Percentiles rank a stretch among this genome's conserved stretches.
Conservation (phyloP, 2,797 vertebrate species). For the Petrocephalus schoutedeni region DNA sequence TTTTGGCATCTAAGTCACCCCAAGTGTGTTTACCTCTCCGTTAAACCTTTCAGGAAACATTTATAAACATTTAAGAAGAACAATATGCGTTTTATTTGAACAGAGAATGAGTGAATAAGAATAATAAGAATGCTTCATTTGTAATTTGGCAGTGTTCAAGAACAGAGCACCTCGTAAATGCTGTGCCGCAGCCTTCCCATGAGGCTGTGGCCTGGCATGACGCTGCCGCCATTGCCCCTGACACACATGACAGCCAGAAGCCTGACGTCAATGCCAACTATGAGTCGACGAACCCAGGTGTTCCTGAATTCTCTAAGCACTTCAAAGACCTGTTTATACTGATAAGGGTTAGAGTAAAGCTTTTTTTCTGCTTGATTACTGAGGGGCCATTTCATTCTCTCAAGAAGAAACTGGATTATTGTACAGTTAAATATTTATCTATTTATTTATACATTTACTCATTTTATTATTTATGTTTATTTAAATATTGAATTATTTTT, state of each 20-base stretch:
- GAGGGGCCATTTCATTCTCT: not conserved
- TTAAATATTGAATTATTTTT: no score
- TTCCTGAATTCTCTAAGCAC: not conserved
- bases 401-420: not conserved
- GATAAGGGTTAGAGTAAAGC: not conserved
- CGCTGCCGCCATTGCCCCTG: not conserved
- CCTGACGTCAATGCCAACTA: not conserved
- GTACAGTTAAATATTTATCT: not conserved
- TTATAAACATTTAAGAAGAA: not conserved
- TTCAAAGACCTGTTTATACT: not conserved
- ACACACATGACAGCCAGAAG: not conserved
- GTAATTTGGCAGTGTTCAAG: not conserved
- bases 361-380: not conserved
- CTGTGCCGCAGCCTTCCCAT: not conserved
- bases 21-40: not conserved
- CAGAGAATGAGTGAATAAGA: not conserved
- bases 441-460: no score
- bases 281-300: not conserved
- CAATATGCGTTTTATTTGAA: not conserved
- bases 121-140: not conserved
- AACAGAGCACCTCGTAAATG: not conserved
- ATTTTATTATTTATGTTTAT: no score
- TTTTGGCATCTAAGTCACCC: not conserved
- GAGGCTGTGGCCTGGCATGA: not conserved
- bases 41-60: not conserved